Percentiles rank a stretch among this genome's conserved stretches.
These are phyloP conservation scores for Stomatorhinus walkeri DNA, from an alignment of 2,797 vertebrate genomes.

Conservation along the genomic window DNA sequence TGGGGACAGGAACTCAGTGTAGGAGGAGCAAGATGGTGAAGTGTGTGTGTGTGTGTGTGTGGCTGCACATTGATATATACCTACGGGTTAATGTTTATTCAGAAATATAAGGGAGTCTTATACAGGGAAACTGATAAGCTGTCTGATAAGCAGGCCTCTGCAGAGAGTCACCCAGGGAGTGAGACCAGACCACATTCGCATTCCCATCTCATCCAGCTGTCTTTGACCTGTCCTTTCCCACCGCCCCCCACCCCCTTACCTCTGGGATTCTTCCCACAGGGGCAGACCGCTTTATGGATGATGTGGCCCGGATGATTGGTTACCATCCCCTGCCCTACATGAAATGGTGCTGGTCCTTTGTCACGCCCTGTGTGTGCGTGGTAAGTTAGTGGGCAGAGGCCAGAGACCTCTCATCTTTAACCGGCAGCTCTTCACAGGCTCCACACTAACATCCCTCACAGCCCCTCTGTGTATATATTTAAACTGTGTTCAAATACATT, in stretches of 20 bases:
- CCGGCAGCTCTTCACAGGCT: not conserved
- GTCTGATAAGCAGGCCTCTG: not conserved
- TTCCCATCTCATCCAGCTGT: not conserved
- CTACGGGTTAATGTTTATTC: not conserved
- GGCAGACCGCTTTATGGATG: conserved; percentile 72
- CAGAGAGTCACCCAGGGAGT: not conserved
- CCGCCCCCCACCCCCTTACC: not conserved
- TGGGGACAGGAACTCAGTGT: not conserved
- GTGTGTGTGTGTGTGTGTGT: not conserved
- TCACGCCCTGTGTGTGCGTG: conserved; percentile 70
- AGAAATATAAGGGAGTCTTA: not conserved
- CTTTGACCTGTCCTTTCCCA: not conserved
- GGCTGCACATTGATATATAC: not conserved
- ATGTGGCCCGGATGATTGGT: conserved; percentile 74
- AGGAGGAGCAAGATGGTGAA: not conserved
- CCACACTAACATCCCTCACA: not conserved
- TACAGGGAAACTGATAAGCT: not conserved
- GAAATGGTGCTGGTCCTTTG: conserved; percentile 78
- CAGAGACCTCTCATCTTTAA: not conserved
- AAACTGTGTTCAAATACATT: not conserved
- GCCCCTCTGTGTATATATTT: not conserved
- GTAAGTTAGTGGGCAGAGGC: conserved; percentile 45
- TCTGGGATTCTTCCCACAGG: conserved; percentile 41
- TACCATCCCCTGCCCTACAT: conserved; percentile 73
- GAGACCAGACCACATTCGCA: not conserved